Percentiles rank a stretch among this genome's conserved stretches.
Conservation (phyloP, 2,797 vertebrate species). For the Danio choprae region DNA sequence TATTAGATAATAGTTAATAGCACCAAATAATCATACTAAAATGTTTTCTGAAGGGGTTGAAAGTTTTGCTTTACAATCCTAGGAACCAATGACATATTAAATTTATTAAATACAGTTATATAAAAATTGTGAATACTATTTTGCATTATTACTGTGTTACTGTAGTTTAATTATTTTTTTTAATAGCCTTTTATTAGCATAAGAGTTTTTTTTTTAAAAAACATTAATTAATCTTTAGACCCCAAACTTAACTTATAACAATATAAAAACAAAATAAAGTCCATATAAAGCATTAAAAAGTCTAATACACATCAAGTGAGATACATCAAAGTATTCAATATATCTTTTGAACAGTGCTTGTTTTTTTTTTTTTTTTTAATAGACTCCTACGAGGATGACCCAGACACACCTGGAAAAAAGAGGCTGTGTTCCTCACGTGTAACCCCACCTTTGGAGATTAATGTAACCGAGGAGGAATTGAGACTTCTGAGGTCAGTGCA, state of each 20-base stretch:
- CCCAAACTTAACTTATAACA: background rate
- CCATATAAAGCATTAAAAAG: background rate
- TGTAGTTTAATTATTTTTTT: no score
- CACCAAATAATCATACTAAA: background rate
- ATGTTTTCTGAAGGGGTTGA: background rate
- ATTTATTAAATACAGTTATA: slow-evolving; percentile 3
- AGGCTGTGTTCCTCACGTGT: slow-evolving; percentile 88
- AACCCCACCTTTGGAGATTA: slow-evolving; percentile 87
- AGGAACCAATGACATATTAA: background rate
- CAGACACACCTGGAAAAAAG: slow-evolving; percentile 79
- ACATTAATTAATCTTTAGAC: background rate
- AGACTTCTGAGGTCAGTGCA: slow-evolving; percentile 86
- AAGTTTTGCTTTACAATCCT: background rate
- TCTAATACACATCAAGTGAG: background rate
- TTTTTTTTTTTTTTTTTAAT: slow-evolving; percentile 39
- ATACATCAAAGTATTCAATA: background rate
- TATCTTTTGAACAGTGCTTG: background rate
- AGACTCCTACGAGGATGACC: slow-evolving; percentile 91
- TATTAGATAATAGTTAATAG: background rate
- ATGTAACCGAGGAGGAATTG: slow-evolving; percentile 87
- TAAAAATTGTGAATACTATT: background rate
- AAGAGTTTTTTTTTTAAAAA: background rate
- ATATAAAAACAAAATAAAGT: background rate
- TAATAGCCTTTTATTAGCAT: background rate
- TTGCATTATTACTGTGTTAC: background rate